A percentile compares a stretch with the other conserved stretches of the same genome.
Conservation (phyloP, 1,140 invertebrate species). For the Pentalonia nigronervosa region DNA sequence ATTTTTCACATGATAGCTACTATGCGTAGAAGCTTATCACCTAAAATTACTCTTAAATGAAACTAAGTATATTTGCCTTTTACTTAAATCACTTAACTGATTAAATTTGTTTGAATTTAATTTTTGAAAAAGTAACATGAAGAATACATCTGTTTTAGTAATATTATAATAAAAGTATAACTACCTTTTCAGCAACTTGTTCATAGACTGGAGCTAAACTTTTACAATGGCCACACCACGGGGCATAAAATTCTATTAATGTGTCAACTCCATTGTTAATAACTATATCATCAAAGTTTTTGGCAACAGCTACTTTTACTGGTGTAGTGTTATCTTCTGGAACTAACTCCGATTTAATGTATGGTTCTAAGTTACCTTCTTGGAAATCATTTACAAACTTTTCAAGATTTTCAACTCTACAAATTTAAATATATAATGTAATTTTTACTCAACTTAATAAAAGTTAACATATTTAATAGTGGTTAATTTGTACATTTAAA, state of each 20-base stretch:
- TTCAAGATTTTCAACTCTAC: conserved; percentile 84
- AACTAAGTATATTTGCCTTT: neutral
- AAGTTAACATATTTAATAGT: neutral
- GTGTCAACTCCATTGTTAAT: conserved; percentile 91
- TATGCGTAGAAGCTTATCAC: neutral
- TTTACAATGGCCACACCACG: conserved; percentile 99
- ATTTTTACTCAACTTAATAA: conserved; percentile 3
- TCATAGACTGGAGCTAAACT: conserved; percentile 92
- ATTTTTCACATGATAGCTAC: neutral
- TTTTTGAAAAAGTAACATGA: neutral
- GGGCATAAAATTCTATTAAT: conserved; percentile 97
- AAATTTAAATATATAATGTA: conserved; percentile 60
- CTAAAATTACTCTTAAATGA: neutral
- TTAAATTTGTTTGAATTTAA: neutral
- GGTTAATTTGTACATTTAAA: neutral
- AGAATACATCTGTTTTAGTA: neutral
- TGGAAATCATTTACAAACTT: conserved; percentile 88
- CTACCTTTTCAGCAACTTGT: conserved; percentile 89
- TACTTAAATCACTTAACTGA: neutral
- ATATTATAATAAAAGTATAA: neutral
- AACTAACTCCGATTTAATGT: conserved; percentile 93
- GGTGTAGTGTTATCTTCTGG: conserved; percentile 85
- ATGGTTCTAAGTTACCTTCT: conserved; percentile 85
- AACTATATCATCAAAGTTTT: conserved; percentile 96
- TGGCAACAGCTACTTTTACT: conserved; percentile 92